Percentiles rank a stretch among this genome's conserved stretches.
These are phyloP conservation scores for Drosophila repletoides DNA, from an alignment of 1,140 invertebrate genomes.

Conservation along the genomic window DNA sequence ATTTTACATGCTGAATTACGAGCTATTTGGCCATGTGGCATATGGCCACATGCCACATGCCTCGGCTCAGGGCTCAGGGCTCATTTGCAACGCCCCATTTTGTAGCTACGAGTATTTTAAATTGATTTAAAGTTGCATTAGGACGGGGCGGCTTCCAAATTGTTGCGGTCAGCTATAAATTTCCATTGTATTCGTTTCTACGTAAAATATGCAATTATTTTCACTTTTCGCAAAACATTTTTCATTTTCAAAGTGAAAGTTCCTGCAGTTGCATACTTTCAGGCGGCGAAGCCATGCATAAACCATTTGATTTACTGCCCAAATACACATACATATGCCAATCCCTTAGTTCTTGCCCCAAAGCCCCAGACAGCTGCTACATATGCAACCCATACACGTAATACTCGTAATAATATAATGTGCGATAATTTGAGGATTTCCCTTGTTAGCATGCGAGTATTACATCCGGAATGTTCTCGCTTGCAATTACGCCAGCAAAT, in stretches of 20 bases:
- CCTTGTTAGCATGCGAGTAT: no score
- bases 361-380: background rate
- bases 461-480: no score
- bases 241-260: slow-evolving; percentile 36
- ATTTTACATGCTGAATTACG: slow-evolving; percentile 69
- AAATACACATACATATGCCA: background rate
- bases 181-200: slow-evolving; percentile 27
- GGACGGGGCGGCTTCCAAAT: slow-evolving; percentile 18
- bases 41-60: slow-evolving; percentile 15
- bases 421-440: no score
- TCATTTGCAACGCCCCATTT: slow-evolving; percentile 52
- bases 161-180: slow-evolving; percentile 65
- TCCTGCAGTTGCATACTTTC: slow-evolving; percentile 40
- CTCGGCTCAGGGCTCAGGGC: no score
- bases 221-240: slow-evolving; percentile 40
- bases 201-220: slow-evolving; percentile 47
- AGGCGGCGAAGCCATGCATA: slow-evolving; percentile 13
- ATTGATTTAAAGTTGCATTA: slow-evolving; percentile 74
- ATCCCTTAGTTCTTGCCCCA: no score
- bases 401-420: no score
- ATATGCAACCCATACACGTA: no score
- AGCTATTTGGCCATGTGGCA: slow-evolving; percentile 38
- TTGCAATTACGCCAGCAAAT: no score
- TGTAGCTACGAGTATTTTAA: slow-evolving; percentile 61
- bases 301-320: slow-evolving; percentile 17